Conservation (phyloP, 2,113 vertebrate species). For the Neogobius melanostomus region DNA sequence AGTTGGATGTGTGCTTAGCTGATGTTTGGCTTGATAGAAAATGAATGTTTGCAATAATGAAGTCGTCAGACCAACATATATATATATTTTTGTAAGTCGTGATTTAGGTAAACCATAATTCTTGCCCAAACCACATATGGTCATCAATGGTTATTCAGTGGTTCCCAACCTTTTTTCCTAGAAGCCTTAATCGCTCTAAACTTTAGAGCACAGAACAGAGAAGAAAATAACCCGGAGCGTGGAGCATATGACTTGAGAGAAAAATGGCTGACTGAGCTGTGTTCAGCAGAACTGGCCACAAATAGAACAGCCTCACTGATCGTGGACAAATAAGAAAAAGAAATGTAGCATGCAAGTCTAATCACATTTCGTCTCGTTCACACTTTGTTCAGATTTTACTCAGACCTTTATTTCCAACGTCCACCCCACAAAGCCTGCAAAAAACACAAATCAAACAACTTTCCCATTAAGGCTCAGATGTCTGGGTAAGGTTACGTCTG, state of each 20-base stretch:
- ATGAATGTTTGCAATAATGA: no score
- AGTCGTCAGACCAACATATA: conserved; percentile 2
- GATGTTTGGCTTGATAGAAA: no score
- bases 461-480: conserved; percentile 69
- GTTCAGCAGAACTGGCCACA: conserved; percentile 46
- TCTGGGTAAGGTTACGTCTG: conserved; percentile 75
- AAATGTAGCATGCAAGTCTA: conserved; percentile 72
- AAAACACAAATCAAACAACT: conserved; percentile 40
- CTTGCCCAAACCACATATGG: neutral
- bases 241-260: conserved; percentile 33
- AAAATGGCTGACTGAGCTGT: conserved; percentile 66
- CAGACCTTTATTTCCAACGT: conserved; percentile 67
- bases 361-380: conserved; percentile 76
- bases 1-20: no score
- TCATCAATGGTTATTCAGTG: no score
- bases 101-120: conserved; percentile 15
- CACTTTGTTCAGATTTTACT: conserved; percentile 53
- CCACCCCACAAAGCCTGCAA: conserved; percentile 64
- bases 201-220: no score
- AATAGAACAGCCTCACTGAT: conserved; percentile 11
- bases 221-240: conserved; percentile 24
- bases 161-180: no score
- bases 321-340: neutral
- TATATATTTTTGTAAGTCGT: conserved; percentile 32
- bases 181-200: no score